Conservation (phyloP, 2,797 vertebrate species). For the Leuciscus waleckii region DNA sequence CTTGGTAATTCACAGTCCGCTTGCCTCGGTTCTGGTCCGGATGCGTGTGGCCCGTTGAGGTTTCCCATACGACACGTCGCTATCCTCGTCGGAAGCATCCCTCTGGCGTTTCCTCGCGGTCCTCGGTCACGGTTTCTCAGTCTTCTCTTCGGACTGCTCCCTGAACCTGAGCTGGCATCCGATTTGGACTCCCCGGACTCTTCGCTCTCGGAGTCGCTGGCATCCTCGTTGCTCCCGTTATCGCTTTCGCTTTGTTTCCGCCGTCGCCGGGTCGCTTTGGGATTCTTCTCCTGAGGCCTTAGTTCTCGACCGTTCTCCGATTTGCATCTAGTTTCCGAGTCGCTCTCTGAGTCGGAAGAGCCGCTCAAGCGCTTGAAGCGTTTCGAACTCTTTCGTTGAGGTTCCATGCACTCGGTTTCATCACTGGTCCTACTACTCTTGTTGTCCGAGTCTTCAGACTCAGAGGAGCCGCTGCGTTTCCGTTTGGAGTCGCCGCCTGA, state of each 20-base stretch:
- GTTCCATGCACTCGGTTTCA: neutral
- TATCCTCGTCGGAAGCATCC: constrained; percentile 68
- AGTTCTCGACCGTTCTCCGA: constrained; percentile 2
- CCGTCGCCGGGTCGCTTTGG: constrained; percentile 46
- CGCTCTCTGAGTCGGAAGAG: constrained; percentile 59
- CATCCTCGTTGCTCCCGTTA: constrained; percentile 45
- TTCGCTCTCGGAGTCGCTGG: constrained; percentile 69
- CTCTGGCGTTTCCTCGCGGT: constrained; percentile 43
- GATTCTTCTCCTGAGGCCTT: neutral
- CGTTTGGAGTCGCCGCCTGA: constrained; percentile 71
- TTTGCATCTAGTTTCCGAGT: constrained; percentile 56
- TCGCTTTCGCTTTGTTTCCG: constrained; percentile 58
- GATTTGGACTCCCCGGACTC: constrained; percentile 71
- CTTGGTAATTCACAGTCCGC: constrained; percentile 77
- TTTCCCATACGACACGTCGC: constrained; percentile 65
- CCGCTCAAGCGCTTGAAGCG: constrained; percentile 24
- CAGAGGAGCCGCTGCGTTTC: constrained; percentile 75
- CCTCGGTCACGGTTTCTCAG: constrained; percentile 57
- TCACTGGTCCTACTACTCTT: constrained; percentile 41
- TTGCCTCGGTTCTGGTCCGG: constrained; percentile 80
- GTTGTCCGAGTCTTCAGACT: constrained; percentile 72
- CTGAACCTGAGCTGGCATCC: constrained; percentile 75
- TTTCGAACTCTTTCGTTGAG: constrained; percentile 8
- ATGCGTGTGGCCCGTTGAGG: constrained; percentile 64
- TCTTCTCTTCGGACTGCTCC: constrained; percentile 75